Conservation (phyloP, 2,888 invertebrate species). For the Drosophila vallismaia region DNA sequence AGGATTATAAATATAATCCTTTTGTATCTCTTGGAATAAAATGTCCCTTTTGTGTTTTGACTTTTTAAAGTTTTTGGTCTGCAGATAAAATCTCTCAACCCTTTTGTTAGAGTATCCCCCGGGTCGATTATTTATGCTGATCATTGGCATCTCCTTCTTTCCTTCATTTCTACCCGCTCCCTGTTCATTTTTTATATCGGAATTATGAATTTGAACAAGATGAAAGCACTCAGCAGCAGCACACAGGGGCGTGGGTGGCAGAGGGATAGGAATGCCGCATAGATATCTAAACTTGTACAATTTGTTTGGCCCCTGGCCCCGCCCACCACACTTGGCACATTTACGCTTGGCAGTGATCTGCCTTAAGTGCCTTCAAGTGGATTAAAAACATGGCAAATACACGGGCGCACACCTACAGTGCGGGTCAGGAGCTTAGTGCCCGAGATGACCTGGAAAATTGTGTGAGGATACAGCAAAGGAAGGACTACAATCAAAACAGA, state of each 20-base stretch:
- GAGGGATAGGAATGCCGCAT: neutral
- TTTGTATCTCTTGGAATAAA: neutral
- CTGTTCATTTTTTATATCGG: slow-evolving; percentile 15
- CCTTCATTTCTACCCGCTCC: slow-evolving; percentile 2
- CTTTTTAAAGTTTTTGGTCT: neutral
- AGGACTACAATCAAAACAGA: neutral
- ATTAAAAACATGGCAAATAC: slow-evolving; percentile 63
- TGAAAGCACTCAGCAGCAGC: slow-evolving; percentile 24
- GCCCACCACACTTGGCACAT: slow-evolving; percentile 37
- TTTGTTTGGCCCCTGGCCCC: slow-evolving; percentile 4
- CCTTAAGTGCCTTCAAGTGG: slow-evolving; percentile 63
- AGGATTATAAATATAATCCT: neutral
- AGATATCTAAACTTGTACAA: slow-evolving; percentile 26
- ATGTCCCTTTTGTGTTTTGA: neutral
- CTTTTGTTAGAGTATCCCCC: slow-evolving; percentile 10
- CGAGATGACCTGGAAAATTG: neutral
- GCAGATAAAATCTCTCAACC: neutral
- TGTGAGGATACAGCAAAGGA: neutral
- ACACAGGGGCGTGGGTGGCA: neutral
- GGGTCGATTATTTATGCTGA: slow-evolving; percentile 15
- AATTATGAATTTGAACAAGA: slow-evolving; percentile 50
- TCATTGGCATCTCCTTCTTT: neutral
- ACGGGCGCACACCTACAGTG: slow-evolving; percentile 3
- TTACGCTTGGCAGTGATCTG: slow-evolving; percentile 48
- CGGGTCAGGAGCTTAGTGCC: neutral